Evolutionary conservation across 2,113 vertebrate genomes (phyloP).

Genomic region (Eira barbara): DNA sequence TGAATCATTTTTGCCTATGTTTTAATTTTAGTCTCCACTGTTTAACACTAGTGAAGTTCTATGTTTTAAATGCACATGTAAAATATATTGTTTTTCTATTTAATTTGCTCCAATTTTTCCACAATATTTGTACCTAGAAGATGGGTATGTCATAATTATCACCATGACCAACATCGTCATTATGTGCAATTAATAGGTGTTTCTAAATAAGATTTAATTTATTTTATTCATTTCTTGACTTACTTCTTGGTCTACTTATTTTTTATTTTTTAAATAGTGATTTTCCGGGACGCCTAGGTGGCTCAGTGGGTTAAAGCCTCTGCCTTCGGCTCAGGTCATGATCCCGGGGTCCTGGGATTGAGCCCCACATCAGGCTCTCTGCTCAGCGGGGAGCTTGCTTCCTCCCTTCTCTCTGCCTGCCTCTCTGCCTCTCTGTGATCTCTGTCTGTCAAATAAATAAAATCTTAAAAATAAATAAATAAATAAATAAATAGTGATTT

Average conservation of each 20-base stretch:
- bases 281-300: too few relatives aligned
- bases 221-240: not conserved
- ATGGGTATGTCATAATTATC: not conserved
- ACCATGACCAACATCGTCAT: not conserved
- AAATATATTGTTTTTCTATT: not conserved
- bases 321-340: too few relatives aligned
- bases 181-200: not conserved
- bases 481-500: not conserved
- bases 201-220: not conserved
- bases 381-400: too few relatives aligned
- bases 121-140: not conserved
- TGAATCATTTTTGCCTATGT: not conserved
- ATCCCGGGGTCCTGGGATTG: too few relatives aligned
- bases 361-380: too few relatives aligned
- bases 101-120: not conserved
- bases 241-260: not conserved
- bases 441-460: too few relatives aligned
- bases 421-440: too few relatives aligned
- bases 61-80: not conserved
- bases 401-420: too few relatives aligned
- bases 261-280: not conserved
- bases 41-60: not conserved
- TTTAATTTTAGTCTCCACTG: not conserved
- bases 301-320: too few relatives aligned
- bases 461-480: too few relatives aligned